Percentiles rank a stretch among this genome's conserved stretches.
phyloP scores from a whole-genome alignment of 2,113 vertebrate species.

The Podocnemis expansa region DNA sequence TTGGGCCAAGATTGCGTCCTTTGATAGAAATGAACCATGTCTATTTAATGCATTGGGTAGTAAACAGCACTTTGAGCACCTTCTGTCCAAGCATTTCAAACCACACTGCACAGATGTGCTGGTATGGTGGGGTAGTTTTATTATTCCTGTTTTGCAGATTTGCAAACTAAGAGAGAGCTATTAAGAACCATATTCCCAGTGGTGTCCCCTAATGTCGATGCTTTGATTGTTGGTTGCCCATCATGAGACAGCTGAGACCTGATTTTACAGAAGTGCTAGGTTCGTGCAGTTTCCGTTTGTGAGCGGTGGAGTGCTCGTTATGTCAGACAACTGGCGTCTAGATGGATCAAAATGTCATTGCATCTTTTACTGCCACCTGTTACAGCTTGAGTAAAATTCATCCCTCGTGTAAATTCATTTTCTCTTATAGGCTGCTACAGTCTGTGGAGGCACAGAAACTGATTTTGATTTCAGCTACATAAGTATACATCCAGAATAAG shows the following conservation, averaged over 20 bases:
- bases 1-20: background rate
- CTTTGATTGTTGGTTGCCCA: background rate
- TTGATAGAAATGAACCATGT: background rate
- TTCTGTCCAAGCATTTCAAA: background rate
- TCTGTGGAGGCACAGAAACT: background rate
- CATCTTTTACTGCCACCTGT: background rate
- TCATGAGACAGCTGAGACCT: background rate
- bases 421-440: background rate
- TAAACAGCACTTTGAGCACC: background rate
- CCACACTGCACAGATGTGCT: background rate
- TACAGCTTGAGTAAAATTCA: background rate
- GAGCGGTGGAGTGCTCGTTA: background rate
- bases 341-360: background rate
- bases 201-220: background rate
- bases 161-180: background rate
- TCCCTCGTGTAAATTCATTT: background rate
- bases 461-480: background rate
- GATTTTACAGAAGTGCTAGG: background rate
- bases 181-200: background rate
- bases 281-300: background rate
- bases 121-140: background rate
- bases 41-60: background rate
- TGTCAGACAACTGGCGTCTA: background rate
- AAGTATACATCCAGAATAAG: background rate
- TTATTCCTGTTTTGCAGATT: background rate